Base-by-base conservation (phyloP, 2,113 vertebrate genomes). In the Phalacrocorax pelagicus region DNA sequence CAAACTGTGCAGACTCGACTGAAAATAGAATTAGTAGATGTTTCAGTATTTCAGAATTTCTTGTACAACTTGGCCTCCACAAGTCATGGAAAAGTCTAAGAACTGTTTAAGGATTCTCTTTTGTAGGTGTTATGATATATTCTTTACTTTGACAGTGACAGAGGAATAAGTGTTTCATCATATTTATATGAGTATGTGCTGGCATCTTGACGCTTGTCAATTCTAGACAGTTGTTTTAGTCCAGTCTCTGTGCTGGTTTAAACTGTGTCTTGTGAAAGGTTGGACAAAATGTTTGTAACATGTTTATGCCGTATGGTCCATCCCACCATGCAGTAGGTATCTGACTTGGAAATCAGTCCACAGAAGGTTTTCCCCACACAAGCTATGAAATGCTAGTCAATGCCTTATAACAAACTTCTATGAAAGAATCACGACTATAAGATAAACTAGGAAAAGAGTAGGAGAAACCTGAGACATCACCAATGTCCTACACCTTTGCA, bases 71-170 rank as follows among this genome's bases (percentile, higher is more conserved):
- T 91, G 81, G 66, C 73, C 62, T 80, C 26, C 47, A 38, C 36
- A 82, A 96, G 69, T 94, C 0, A 5, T 79, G 49, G 47, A 82
- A 79, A 95, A 94, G 61, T 88, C 89, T 82, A 72, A 96, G 89
- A 94, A 89, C 93, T 92, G 81, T 79, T 90, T 94, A 91, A 97
- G 54, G 49, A 94, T 93, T 96, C 86, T 84, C 58, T 91, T 93
- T 83, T 67, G 81, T 89, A 95, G 83, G 95, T 93, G 95, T 93
- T 77, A 67, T 92, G 88, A 92, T 91, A 94, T 89, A 94, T 32
- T 88, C 85, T 87, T 92, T 92, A 87, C 82, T 94, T 92, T 94
- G 86, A 91, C 81, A 93, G 87, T 90, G 88, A 90, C 65, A 91
- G 94, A 74, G 42, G 46, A 93, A 61, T 88, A 78, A 94, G 87